Base-by-base conservation (phyloP, 1,140 invertebrate species). In the Wiebesia pumilae region DNA sequence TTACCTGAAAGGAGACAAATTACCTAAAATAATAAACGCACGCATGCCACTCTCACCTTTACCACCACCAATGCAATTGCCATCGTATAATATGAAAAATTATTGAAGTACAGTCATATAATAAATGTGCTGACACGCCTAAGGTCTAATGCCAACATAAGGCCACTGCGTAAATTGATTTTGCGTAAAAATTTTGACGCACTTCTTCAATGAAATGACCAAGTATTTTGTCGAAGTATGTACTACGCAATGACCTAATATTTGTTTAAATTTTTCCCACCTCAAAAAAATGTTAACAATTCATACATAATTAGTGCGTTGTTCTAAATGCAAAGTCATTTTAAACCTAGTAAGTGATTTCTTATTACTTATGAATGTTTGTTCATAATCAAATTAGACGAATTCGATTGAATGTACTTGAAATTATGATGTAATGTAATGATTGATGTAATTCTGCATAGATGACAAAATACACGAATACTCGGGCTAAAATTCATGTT, bases 1-100 rank as follows among this genome's bases (percentile, higher is more conserved):
- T n/a, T 83, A 83, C 35, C 82, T 84, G 51, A 77, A 84, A 81
- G 54, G 30, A 78, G 24, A 83, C 47, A 87, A 83, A 80, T 71
- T 87, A 87, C 77, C 88, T 89, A 86, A 88, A 87, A 88, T 88
- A 88, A 62, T 79, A 58, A 54, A 80, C 85, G 85, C 71, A 69
- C 81, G 89, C 92, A 92, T 92, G 91, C 91, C 91, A 91, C 88
- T 90, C 88, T 91, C 90, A 91, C 89, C 90, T 89, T 84, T 88
- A 91, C 92, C 90, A 92, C 90, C 91, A 92, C 90, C 91, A 90
- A 85, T 89, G 90, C 77, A 78, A 80, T 87, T 79, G 62, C 58
- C 65, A 33, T 51, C 38, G 58, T 27, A 38, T 38, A 54, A 78
- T 81, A 43, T 67, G 35, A 85, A 73, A 75, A 73, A n/a, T 85